Conservation (phyloP, 2,113 vertebrate genomes). For the Lophura nycthemera region DNA sequence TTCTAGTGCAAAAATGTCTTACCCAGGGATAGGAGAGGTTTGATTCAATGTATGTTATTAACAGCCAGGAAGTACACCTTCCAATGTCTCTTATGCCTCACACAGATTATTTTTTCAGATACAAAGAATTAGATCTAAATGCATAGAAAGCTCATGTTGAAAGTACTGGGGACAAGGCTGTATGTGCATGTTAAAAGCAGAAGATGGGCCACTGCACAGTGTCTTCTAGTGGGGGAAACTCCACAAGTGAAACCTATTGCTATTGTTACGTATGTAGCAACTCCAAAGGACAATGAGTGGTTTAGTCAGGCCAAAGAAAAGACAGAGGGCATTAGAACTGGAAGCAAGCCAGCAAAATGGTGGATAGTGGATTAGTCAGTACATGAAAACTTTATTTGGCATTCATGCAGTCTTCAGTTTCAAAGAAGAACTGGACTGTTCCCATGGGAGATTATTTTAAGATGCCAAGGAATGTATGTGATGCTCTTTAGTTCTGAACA, state of each 20-base stretch:
- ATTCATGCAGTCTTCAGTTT: neutral
- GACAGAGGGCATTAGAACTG: neutral
- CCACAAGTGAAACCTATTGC: neutral
- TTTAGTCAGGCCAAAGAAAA: neutral
- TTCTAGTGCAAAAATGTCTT: neutral
- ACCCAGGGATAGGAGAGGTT: neutral
- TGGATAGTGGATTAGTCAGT: conserved; percentile 34
- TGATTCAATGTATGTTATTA: fast-evolving
- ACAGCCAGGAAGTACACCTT: neutral
- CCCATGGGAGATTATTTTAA: conserved; percentile 63
- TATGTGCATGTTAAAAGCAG: neutral
- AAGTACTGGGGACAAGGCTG: neutral
- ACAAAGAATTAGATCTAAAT: neutral
- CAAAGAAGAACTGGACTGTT: conserved; percentile 34
- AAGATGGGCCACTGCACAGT: neutral
- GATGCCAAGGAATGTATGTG: conserved; percentile 34
- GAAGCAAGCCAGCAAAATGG: neutral
- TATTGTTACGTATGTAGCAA: neutral
- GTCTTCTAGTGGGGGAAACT: neutral
- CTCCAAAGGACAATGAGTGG: neutral
- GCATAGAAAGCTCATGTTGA: neutral
- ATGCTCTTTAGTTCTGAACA: neutral
- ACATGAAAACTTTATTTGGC: conserved; percentile 43
- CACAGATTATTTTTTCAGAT: neutral
- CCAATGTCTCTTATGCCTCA: neutral